A percentile compares a stretch with the other conserved stretches of the same genome.
Evolutionary conservation across 1,140 invertebrate species (phyloP).

Genomic region (Drosophila ironensis): DNA sequence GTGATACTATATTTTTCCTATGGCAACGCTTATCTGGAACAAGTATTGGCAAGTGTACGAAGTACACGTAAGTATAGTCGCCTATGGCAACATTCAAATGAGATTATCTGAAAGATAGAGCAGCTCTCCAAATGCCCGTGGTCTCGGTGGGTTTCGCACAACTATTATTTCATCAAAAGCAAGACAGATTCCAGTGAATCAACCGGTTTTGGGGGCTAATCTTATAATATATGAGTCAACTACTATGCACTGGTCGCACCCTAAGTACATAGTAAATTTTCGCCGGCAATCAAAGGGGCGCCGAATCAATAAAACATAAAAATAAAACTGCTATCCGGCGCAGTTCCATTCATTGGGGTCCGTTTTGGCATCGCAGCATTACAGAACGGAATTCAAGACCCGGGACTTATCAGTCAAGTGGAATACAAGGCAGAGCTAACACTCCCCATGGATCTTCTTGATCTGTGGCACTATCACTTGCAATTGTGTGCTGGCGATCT

Average conservation of each 20-base stretch:
- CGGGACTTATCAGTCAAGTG: conserved; percentile 24
- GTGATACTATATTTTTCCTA: too few species aligned
- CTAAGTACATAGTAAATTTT: conserved; percentile 32
- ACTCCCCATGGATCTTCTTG: neutral
- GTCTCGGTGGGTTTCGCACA: too few species aligned
- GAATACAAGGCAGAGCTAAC: too few species aligned
- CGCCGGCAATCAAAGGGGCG: conserved; percentile 4
- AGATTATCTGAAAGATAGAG: neutral
- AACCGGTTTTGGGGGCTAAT: conserved; percentile 1
- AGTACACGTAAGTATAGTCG: too few species aligned
- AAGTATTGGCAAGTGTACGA: neutral
- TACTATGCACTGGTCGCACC: neutral
- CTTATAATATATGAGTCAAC: conserved; percentile 17
- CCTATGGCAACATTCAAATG: neutral
- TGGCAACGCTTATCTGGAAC: neutral
- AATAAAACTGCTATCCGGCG: neutral
- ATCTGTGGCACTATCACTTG: neutral
- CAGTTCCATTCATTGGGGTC: conserved; percentile 18
- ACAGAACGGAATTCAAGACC: neutral
- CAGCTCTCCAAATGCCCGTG: too few species aligned
- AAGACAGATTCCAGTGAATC: conserved; percentile 5
- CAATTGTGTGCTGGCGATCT: neutral
- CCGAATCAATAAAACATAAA: conserved; percentile 13
- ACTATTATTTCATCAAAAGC: conserved; percentile 1
- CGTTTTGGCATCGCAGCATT: neutral